Percentiles rank a stretch among this genome's conserved stretches.
phyloP scores from a whole-genome alignment of 1,140 invertebrate species.

The Pseudoatta argentina region DNA sequence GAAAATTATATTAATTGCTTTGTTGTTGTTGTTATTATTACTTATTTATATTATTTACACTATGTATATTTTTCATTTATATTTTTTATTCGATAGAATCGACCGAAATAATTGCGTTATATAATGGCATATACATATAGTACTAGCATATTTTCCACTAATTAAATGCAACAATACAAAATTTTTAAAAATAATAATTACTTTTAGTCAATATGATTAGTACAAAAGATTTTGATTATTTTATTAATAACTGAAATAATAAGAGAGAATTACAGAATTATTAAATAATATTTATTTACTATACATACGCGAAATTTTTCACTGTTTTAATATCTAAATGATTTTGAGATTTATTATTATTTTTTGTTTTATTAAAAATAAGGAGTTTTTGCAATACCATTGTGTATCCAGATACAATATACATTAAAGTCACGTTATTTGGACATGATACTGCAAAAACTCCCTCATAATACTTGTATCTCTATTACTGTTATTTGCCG shows the following conservation, averaged over 20 bases:
- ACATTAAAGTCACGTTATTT: too few species aligned
- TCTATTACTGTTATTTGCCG: too few species aligned
- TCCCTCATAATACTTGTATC: background rate
- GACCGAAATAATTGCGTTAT: background rate
- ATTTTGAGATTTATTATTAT: background rate
- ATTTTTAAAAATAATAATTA: background rate
- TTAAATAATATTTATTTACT: background rate
- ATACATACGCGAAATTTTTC: background rate
- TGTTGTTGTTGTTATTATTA: background rate
- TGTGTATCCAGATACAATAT: too few species aligned
- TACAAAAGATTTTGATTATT: background rate
- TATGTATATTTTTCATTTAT: background rate
- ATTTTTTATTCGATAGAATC: background rate
- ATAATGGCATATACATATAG: background rate
- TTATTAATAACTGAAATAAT: background rate
- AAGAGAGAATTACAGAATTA: background rate
- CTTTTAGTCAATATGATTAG: background rate
- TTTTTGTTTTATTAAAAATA: background rate
- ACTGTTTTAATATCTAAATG: background rate
- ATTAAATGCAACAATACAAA: background rate
- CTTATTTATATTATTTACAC: background rate
- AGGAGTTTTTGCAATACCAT: background rate
- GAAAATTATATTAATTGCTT: background rate
- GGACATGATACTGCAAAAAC: too few species aligned
- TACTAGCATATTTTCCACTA: background rate